Base-by-base conservation (phyloP, 2,888 invertebrate genomes). In the Drosophila multiciliata region DNA sequence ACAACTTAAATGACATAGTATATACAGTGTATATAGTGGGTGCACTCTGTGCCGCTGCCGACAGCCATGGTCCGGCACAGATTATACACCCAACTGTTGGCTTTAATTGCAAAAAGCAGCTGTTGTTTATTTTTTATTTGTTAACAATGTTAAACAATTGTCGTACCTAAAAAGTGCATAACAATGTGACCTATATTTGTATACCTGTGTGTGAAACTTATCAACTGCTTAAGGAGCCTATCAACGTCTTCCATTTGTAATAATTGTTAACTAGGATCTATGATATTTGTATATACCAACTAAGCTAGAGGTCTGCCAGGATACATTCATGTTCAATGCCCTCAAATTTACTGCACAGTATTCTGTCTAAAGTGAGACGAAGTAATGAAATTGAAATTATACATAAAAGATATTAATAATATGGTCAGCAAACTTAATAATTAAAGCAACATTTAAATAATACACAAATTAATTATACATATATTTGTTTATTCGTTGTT, bases 151-250 rank as follows among this genome's bases (percentile, higher is more conserved):
- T 23, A 17, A 52, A 35, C 61, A 66, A 66, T 69, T 80, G 76
- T 76, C 74, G 84, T 85, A 85, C 86, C 86, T 87, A 66, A 75
- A 75, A 69, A 36, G 40, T 81, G 73, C 66, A 80, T 80, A 83
- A 80, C 86, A 67, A 70, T 75, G 87, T 85, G 89, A 89, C 87
- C 87, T 87, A 73, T 73, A 69, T 69, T 80, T 80, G 80, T 87
- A 87, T 89, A 84, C 89, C 87, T 89, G 87, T 52, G 49, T 67
- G 49, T 61, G 2, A 40, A 55, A 29, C 55, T 60, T 57, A 66
- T 49, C 23, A 78, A 78, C 66, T 63, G 69, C 67, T 73, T 48
- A 52, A 57, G 66, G 68, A 71, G 74, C 48, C 55, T 42, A 66
- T 50, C 52, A 58, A 69, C 53, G 89, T 89, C 87, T 87, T 87